Evolutionary conservation across 1,140 invertebrate genomes (phyloP).

Genomic region (Aphidius gifuensis): DNA sequence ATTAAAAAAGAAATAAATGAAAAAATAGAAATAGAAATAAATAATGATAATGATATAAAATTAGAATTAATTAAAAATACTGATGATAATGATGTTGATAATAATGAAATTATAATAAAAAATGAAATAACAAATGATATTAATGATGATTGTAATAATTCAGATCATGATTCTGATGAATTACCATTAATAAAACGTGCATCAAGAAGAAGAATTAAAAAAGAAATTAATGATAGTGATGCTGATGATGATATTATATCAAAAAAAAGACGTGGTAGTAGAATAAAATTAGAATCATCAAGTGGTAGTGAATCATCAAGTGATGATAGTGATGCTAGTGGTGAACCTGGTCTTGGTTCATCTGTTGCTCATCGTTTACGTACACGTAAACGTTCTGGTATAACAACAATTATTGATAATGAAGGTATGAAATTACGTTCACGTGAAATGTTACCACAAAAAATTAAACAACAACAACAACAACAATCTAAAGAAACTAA

Average conservation of each 20-base stretch:
- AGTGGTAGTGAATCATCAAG: conserved; percentile 47
- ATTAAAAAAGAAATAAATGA: conserved; percentile 42
- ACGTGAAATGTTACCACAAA: conserved; percentile 42
- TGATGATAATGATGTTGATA: neutral
- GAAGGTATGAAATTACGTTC: conserved; percentile 47
- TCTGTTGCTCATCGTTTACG: conserved; percentile 47
- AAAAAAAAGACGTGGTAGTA: conserved; percentile 41
- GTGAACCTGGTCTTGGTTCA: conserved; percentile 34
- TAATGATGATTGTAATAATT: conserved; percentile 28
- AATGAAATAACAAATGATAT: conserved; percentile 24
- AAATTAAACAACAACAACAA: conserved; percentile 35
- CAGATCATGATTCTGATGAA: conserved; percentile 46
- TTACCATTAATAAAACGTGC: conserved; percentile 42
- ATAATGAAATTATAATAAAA: conserved; percentile 26
- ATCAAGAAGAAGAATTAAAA: conserved; percentile 27
- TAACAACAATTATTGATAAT: conserved; percentile 20
- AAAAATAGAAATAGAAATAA: neutral
- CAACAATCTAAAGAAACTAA: too few species aligned
- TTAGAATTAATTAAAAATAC: conserved; percentile 27
- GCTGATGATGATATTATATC: conserved; percentile 42
- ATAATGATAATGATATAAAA: conserved; percentile 15
- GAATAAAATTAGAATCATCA: conserved; percentile 45
- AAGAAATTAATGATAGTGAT: conserved; percentile 34
- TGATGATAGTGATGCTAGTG: conserved; percentile 43
- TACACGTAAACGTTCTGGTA: conserved; percentile 39